Percentiles rank a stretch among this genome's conserved stretches.
These are phyloP conservation scores for Pterocles gutturalis DNA, from an alignment of 2,113 vertebrate genomes.

Conservation along the genomic window DNA sequence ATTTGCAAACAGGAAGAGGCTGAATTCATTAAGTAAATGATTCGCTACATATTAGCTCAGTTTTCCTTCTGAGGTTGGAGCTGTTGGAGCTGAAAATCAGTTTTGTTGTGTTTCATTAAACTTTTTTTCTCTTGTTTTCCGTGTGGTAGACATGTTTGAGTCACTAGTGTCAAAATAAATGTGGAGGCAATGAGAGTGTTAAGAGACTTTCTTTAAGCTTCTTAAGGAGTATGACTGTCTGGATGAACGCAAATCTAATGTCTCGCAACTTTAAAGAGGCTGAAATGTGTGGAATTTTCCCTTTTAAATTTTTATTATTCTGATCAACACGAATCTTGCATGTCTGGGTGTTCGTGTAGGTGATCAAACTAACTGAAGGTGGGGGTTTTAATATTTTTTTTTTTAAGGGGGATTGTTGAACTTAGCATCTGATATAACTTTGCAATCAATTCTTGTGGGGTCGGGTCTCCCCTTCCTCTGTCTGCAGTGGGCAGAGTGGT, in stretches of 20 bases:
- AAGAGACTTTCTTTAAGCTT: background rate
- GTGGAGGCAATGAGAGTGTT: background rate
- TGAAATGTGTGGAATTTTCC: background rate
- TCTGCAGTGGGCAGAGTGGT: background rate
- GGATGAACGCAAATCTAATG: background rate
- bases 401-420: background rate
- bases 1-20: background rate
- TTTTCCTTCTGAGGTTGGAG: conserved; percentile 1
- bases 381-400: background rate
- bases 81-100: background rate
- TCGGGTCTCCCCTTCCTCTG: background rate
- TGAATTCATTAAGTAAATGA: background rate
- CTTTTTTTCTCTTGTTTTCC: background rate
- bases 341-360: background rate
- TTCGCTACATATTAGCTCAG: background rate
- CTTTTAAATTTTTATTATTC: background rate
- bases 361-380: background rate
- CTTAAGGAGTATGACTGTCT: background rate
- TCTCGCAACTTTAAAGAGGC: background rate
- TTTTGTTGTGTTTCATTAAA: background rate
- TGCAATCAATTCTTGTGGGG: background rate
- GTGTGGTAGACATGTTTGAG: background rate
- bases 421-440: background rate
- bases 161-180: background rate
- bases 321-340: background rate